Evolutionary conservation across 1,140 invertebrate species (phyloP), one percentile per base, ranked within the genome.

Genomic region (Eumaeus atala): DNA sequence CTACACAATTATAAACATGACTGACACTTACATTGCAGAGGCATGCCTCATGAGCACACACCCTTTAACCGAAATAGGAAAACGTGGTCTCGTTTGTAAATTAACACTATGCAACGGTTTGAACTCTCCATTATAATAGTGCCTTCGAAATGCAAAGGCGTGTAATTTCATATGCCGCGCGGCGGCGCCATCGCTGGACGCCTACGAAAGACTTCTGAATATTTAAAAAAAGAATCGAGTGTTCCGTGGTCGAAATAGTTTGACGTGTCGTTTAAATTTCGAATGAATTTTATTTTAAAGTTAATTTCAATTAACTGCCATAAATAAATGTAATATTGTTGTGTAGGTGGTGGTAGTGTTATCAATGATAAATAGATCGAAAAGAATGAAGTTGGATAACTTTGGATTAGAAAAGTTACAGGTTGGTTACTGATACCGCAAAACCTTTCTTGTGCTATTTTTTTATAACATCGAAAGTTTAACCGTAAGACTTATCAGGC

Each of bases 361-460:
- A 59, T 44, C 38, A 58, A 62, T 74, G 64, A 61, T 47, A 68
- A 61, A 59, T 58, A 59, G 51, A 42, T 48, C 54, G 57, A 36
- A 51, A 48, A 68, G 42, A 17, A 86, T 86, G 83, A 86, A 84
- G 74, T 62, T 86, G 68, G 83, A 86, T 76, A 86, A 86, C 61
- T 73, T 77, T 70, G 80, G 78, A 74, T 84, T 81, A 62, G 78
- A 86, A 64, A 82, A 83, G 62, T 65, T 84, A 58, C 77, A 82
- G 80, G 83, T 78, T 36, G 61, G 62, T 57, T 57, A 51, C 56
- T 58, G 54, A 16, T 36, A 17, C 3, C 18, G 5, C 18, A 0
- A 9, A 47, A 7, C 3, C 12, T 16, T 16, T 9, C 9, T 18
- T 7, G n/a, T 14, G n/a, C 7, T 44, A 9, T 17, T 3, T 8